These are phyloP conservation scores for Dermatophagoides farinae DNA, from an alignment of 1,140 invertebrate genomes.

Conservation along the genomic window DNA sequence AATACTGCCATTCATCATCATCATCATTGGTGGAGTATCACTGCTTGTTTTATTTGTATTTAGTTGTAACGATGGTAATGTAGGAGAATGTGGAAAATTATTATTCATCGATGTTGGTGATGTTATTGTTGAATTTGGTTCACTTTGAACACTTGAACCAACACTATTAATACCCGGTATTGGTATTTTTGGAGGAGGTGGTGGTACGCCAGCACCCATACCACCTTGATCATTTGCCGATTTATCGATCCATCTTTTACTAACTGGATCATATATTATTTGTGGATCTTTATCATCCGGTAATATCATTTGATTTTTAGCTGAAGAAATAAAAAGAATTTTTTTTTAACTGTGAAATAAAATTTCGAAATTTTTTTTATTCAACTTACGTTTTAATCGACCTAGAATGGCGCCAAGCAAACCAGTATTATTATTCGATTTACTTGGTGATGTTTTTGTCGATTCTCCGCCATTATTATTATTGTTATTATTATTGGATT, in stretches of 20 bases:
- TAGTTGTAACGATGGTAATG: not conserved
- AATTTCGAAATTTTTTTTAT: not conserved
- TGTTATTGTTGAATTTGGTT: not conserved
- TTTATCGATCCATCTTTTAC: constrained; percentile 13
- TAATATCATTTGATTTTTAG: constrained; percentile 8
- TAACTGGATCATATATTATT: constrained; percentile 6
- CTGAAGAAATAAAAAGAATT: not conserved
- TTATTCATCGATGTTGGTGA: not conserved
- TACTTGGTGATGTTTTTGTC: not conserved
- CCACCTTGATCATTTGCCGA: not conserved
- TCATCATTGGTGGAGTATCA: not conserved
- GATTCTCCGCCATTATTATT: not conserved
- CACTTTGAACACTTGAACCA: not conserved
- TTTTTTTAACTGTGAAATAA: not conserved
- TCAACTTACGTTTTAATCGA: not conserved
- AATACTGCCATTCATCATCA: not conserved
- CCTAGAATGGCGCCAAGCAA: not conserved
- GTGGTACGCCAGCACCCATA: not conserved
- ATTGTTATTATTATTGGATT: not conserved
- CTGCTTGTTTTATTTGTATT: not conserved
- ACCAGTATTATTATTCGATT: constrained; percentile 5
- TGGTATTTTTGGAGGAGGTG: constrained; percentile 14
- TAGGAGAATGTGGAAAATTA: not conserved
- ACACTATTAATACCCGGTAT: not conserved
- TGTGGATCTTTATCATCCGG: constrained; percentile 12